Base-by-base conservation (phyloP, 2,113 vertebrate species). In the Microcebus ravelobensis region DNA sequence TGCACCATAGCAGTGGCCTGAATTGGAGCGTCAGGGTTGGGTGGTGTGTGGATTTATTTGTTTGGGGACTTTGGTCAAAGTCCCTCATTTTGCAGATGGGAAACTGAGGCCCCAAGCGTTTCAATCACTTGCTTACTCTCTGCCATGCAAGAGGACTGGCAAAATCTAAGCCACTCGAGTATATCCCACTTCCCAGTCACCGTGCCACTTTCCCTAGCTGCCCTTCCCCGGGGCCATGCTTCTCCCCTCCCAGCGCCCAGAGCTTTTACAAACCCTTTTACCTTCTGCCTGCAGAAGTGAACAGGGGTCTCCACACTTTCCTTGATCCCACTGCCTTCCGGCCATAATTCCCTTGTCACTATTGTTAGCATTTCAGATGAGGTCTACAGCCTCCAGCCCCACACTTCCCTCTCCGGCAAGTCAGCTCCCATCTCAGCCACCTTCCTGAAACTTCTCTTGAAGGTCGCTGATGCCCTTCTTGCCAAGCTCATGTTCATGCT, bases 371-470 rank as follows among this genome's bases (percentile, higher is more conserved):
- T 61, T 59, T 83, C 48, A 45, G 3, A 63, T 15, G 29, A 70
- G 7, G 13, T 45, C n/a, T 20, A 6, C 42, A 15, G 15, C 55
- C 71, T 61, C 74, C 29, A 18, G 63, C 73, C 31, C 31, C 36
- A 12, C 27, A 1, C 2, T 52, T 42, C 57, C 15, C 52, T 20
- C 45, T 17, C 1, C 29, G 25, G 70, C 82, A n/a, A 6, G 14
- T 80, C 52, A 59, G 42, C 65, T 52, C 61, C 57, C 59, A 36
- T 13, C 20, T 77, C 84, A 84, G 12, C n/a, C 61, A n/a, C 68
- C 81, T 90, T 94, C 79, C 80, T 55, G 68, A 81, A 92, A 21
- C 27, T 84, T 55, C 23, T 70, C 34, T 36, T 29, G 39, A 74
- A 68, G 45, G 39, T 42, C 70, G 4, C 6, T 2, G n/a, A 2